phyloP scores from a whole-genome alignment of 2,888 invertebrate genomes.

The Phalera bucephala region DNA sequence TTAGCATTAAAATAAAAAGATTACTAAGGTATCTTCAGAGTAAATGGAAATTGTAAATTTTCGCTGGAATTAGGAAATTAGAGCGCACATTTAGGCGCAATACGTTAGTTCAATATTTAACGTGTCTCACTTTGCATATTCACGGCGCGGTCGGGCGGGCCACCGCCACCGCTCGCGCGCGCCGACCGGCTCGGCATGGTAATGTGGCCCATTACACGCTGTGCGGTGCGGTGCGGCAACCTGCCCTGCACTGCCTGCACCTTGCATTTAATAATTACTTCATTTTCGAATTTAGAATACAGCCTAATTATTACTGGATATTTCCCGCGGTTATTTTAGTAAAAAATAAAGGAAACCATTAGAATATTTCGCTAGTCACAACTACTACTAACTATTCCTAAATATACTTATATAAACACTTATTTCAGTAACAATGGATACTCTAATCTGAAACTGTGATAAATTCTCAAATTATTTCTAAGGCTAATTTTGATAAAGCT shows the following conservation, averaged over 20 bases:
- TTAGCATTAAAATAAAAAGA: too few relatives aligned
- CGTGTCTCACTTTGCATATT: conserved; percentile 71
- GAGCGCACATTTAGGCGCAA: conserved; percentile 50
- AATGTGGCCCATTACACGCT: conserved; percentile 60
- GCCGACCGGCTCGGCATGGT: conserved; percentile 65
- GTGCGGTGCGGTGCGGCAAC: conserved; percentile 35
- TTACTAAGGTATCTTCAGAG: conserved; percentile 16
- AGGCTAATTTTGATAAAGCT: too few relatives aligned
- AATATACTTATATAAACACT: too few relatives aligned
- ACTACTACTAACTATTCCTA: too few relatives aligned
- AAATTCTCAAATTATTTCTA: too few relatives aligned
- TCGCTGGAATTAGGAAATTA: conserved; percentile 22
- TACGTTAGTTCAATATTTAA: conserved; percentile 65
- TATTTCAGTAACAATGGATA: too few relatives aligned
- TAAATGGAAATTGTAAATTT: conserved; percentile 24
- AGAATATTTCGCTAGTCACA: too few relatives aligned
- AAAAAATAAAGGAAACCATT: too few relatives aligned
- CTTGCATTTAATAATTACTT: conserved; percentile 36
- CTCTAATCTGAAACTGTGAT: too few relatives aligned
- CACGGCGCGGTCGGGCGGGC: conserved; percentile 62
- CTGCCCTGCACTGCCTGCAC: conserved; percentile 8
- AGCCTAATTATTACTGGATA: too few relatives aligned
- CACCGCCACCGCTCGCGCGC: conserved; percentile 37
- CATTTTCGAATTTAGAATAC: conserved; percentile 29
- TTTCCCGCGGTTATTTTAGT: too few relatives aligned